These are phyloP conservation scores for Nephrotoma flavescens DNA, from an alignment of 2,888 invertebrate genomes.

Conservation along the genomic window DNA sequence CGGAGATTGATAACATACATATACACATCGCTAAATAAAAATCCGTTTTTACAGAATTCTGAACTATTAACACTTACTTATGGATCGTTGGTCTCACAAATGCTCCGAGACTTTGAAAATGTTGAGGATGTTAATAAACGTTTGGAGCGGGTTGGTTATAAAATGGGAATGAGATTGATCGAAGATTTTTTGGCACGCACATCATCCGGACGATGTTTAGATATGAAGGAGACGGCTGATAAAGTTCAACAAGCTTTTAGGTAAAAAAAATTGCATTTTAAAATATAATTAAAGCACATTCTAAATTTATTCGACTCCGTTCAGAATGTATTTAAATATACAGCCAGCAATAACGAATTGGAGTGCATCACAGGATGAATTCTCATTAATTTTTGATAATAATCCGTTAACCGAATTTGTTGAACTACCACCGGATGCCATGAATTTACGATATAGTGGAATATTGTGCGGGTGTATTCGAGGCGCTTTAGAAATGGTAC, in stretches of 20 bases:
- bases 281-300: background rate
- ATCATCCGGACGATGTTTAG: slow-evolving; percentile 76
- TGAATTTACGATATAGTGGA: slow-evolving; percentile 78
- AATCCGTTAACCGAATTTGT: slow-evolving; percentile 97
- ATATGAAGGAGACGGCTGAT: slow-evolving; percentile 94
- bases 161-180: slow-evolving; percentile 93
- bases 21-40: background rate
- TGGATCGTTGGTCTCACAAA: slow-evolving; percentile 92
- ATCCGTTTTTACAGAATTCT: slow-evolving; percentile 54
- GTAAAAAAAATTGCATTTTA: background rate
- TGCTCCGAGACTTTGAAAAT: slow-evolving; percentile 92
- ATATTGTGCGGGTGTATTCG: slow-evolving; percentile 81
- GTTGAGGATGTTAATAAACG: slow-evolving; percentile 97
- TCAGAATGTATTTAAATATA: slow-evolving; percentile 72
- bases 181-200: slow-evolving; percentile 95
- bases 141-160: slow-evolving; percentile 88
- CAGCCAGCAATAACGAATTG: slow-evolving; percentile 88
- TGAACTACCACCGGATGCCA: slow-evolving; percentile 75
- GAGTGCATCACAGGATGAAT: slow-evolving; percentile 90
- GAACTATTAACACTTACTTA: slow-evolving; percentile 95
- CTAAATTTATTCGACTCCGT: background rate
- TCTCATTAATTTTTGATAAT: slow-evolving; percentile 85
- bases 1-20: background rate
- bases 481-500: slow-evolving; percentile 97
- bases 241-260: slow-evolving; percentile 69